phyloP scores from a whole-genome alignment of 2,797 vertebrate species.

The Acanthurus leucopareius region DNA sequence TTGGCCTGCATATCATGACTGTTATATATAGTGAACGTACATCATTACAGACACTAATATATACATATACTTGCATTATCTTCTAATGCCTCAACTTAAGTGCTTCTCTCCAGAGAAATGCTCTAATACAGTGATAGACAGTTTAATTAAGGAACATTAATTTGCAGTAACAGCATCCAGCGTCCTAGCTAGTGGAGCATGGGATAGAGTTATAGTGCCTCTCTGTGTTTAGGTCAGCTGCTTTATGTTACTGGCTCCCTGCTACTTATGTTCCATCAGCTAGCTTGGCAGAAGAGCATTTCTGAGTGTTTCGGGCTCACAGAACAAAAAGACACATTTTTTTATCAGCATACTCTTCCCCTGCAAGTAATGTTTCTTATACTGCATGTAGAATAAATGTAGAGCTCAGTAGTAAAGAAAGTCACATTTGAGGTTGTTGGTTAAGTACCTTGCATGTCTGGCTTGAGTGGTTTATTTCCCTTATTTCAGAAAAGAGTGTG shows the following conservation, averaged over 20 bases:
- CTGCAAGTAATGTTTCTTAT: constrained; percentile 22
- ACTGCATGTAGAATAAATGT: neutral
- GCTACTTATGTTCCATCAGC: constrained; percentile 41
- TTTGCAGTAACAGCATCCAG: constrained; percentile 31
- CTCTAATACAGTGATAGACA: constrained; percentile 20
- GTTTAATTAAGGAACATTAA: constrained; percentile 55
- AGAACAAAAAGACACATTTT: constrained; percentile 18
- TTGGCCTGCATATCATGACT: constrained; percentile 2
- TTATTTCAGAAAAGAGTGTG: neutral
- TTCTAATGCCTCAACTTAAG: neutral
- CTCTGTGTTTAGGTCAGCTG: constrained; percentile 68
- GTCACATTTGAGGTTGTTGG: neutral
- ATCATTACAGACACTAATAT: neutral
- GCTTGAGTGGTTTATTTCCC: neutral
- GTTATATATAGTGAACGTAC: neutral
- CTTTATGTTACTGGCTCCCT: constrained; percentile 56
- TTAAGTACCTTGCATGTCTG: neutral
- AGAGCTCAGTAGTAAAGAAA: neutral
- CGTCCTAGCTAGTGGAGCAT: constrained; percentile 35
- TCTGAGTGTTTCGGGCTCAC: constrained; percentile 35
- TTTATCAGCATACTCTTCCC: neutral
- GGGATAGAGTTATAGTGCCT: constrained; percentile 55
- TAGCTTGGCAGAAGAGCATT: constrained; percentile 49
- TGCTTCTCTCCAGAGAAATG: constrained; percentile 20
- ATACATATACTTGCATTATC: constrained; percentile 14